A percentile compares a stretch with the other conserved stretches of the same genome.
These are phyloP conservation scores for Pectinophora gossypiella DNA, from an alignment of 1,140 invertebrate species.

Conservation along the genomic window DNA sequence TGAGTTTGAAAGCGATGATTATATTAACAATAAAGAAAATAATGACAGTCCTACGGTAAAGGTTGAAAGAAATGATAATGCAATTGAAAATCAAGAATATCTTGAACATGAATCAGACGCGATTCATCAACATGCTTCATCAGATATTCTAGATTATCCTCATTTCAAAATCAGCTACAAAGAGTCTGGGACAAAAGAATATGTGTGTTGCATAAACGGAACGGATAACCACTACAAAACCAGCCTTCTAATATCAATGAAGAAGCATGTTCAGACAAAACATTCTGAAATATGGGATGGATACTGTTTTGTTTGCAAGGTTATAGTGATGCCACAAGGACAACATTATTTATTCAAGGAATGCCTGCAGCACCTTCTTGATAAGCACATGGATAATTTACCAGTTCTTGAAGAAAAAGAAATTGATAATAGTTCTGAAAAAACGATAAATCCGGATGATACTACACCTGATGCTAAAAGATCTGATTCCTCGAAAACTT, in stretches of 20 bases:
- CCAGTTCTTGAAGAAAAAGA: slow-evolving; percentile 33
- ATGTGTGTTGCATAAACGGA: slow-evolving; percentile 61
- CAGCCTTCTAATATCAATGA: slow-evolving; percentile 54
- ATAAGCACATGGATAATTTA: slow-evolving; percentile 57
- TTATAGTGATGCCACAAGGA: slow-evolving; percentile 58
- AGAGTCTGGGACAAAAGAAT: slow-evolving; percentile 46
- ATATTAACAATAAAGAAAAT: slow-evolving; percentile 16
- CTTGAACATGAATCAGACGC: background rate
- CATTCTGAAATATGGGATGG: slow-evolving; percentile 64
- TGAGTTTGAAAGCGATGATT: slow-evolving; percentile 49
- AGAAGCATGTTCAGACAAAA: slow-evolving; percentile 57
- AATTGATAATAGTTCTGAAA: background rate
- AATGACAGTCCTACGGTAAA: slow-evolving; percentile 20
- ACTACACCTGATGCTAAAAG: slow-evolving; percentile 1
- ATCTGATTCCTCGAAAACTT: slow-evolving; percentile 13
- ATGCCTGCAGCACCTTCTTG: slow-evolving; percentile 55
- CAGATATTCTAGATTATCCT: slow-evolving; percentile 45
- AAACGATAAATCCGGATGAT: background rate
- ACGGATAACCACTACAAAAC: slow-evolving; percentile 50
- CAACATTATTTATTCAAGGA: slow-evolving; percentile 48
- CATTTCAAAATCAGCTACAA: slow-evolving; percentile 55
- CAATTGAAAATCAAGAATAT: too few relatives aligned
- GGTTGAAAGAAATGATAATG: slow-evolving; percentile 21
- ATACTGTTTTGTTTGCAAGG: slow-evolving; percentile 61
- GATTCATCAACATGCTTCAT: background rate